A percentile compares a stretch with the other conserved stretches of the same genome.
These are phyloP conservation scores for Lasioglossum lativentre DNA, from an alignment of 2,888 invertebrate genomes.

Conservation along the genomic window DNA sequence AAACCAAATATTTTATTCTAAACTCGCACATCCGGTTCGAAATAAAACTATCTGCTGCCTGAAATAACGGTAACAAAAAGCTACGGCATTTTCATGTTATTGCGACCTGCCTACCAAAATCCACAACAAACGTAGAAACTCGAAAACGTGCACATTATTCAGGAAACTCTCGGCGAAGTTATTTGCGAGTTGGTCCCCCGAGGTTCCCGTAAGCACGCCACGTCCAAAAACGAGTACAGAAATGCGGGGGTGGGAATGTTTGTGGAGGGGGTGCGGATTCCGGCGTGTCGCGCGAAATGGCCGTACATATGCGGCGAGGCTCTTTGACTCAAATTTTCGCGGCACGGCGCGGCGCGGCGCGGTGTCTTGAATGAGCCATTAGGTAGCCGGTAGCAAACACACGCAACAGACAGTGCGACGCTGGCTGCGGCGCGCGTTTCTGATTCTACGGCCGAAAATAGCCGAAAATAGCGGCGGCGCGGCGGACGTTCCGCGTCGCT, in stretches of 20 bases:
- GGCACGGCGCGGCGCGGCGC: neutral
- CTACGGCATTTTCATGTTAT: neutral
- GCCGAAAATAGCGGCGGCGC: slow-evolving; percentile 60
- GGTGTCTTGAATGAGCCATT: slow-evolving; percentile 69
- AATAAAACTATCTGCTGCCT: too few relatives aligned
- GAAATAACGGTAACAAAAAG: neutral
- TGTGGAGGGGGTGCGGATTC: neutral
- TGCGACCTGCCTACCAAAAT: neutral
- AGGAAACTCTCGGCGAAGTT: neutral
- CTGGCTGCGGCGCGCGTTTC: slow-evolving; percentile 29
- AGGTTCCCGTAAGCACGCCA: neutral
- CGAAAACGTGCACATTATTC: neutral
- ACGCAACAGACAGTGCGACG: slow-evolving; percentile 71
- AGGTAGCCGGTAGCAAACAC: slow-evolving; percentile 60
- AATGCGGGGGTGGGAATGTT: neutral
- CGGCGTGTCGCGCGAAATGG: slow-evolving; percentile 2
- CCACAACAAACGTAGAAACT: neutral
- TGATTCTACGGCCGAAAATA: slow-evolving; percentile 45
- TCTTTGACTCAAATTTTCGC: slow-evolving; percentile 63
- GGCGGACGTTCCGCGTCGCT: slow-evolving; percentile 28
- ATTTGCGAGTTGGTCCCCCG: neutral
- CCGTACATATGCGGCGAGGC: neutral
- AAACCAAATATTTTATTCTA: too few relatives aligned
- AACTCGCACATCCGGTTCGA: too few relatives aligned
- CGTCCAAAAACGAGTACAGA: neutral